These are phyloP conservation scores for Chiloscyllium punctatum DNA, from an alignment of 2,797 vertebrate species.

Conservation along the genomic window DNA sequence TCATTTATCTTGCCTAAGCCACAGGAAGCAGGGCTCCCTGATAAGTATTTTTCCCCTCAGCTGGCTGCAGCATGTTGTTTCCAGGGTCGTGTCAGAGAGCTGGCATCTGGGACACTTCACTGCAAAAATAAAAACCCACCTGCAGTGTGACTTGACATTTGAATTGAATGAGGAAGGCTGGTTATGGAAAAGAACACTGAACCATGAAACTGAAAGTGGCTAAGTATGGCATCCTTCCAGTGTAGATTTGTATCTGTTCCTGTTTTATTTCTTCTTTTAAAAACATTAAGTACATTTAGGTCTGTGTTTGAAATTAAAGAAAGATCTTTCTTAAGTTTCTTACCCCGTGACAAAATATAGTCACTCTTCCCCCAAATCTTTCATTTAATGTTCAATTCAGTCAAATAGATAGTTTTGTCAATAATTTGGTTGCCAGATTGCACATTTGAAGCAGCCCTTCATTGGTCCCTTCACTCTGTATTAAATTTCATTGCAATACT, in stretches of 20 bases:
- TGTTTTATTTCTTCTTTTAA: neutral
- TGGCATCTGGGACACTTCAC: conserved; percentile 26
- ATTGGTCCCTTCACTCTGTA: neutral
- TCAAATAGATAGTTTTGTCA: neutral
- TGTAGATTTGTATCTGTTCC: neutral
- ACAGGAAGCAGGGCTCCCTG: neutral
- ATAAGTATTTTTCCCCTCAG: conserved; percentile 8
- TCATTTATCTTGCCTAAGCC: neutral
- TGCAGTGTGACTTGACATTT: conserved; percentile 28
- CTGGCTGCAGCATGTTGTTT: conserved; percentile 17
- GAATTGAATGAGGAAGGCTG: neutral
- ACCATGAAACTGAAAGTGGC: neutral
- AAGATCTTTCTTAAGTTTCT: neutral
- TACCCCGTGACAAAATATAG: neutral
- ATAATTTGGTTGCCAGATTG: neutral
- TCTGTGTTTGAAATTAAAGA: neutral
- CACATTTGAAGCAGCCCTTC: neutral
- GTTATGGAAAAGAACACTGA: neutral
- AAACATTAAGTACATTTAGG: neutral
- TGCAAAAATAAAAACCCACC: conserved; percentile 28
- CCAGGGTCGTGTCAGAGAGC: conserved; percentile 18
- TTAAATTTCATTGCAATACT: neutral
- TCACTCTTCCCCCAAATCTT: neutral
- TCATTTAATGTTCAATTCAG: neutral
- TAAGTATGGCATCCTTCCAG: neutral